Base-by-base conservation (phyloP, 1,140 invertebrate genomes). In the Brachionus calyciflorus region DNA sequence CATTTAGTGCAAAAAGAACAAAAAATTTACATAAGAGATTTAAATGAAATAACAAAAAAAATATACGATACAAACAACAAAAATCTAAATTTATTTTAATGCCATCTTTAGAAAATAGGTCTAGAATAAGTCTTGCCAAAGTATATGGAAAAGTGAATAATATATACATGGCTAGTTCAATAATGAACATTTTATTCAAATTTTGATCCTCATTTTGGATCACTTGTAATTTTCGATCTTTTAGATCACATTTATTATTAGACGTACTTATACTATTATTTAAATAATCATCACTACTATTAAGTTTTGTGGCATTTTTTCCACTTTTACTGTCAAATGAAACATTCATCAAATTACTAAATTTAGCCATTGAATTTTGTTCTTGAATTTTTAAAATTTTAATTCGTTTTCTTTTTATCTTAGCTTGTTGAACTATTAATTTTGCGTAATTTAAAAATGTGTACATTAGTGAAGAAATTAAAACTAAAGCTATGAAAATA, bases 171-270 rank as follows among this genome's bases (percentile, higher is more conserved):
- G 17, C 69, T 21, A 73, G 19, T n/a, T 73, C 69, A 73, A 73
- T 37, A 17, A 73, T 73, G 21, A 73, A 55, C 69, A 73, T 30
- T 40, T 19, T 17, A 51, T 73, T 55, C 14, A 49, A 49, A 49
- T 37, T 73, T 49, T 73, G 69, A 49, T 49, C 69, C 40, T 73
- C 69, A 6, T 9, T 44, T 65, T 65, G 60, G 12, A 41, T 65
- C 28, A 65, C 17, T 37, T 60, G 55, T 7, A 60, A 33, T 60
- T 60, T 60, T 60, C 37, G 33, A 12, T 17, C 17, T 19, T 3
- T 37, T 37, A 33, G 30, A 6, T 33, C 28, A 2, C 12, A 37
- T 60, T 60, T 60, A 5, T 19, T 10, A 37, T 37, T 37, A 37
- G 4, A n/a, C 6, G 53, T 19, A 19, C 17, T 41, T 6, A 60